Evolutionary conservation across 2,888 invertebrate species (phyloP), one percentile per base, ranked within the genome.

Genomic region (Apamea sordens): DNA sequence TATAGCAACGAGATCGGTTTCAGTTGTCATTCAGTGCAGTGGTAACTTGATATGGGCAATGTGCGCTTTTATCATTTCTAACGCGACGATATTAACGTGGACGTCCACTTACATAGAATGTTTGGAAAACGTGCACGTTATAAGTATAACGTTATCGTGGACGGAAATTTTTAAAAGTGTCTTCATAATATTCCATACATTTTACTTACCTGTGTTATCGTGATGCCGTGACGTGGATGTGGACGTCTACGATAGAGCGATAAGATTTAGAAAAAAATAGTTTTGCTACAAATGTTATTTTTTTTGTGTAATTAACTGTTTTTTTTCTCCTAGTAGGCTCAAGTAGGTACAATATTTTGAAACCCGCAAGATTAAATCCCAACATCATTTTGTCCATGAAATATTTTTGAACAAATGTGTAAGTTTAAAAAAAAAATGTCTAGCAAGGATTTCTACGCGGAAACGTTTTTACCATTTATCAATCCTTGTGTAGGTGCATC

Each of bases 401-500:
- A 11, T 32, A 53, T 11, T 77, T 59, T 21, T 36, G 3, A 32
- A 36, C 2, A 63, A 32, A 11, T 44, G 80, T 75, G 73, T 81
- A 59, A 77, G 84, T 47, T 68, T 70, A 0, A 71, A 59, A 76
- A 59, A 76, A 65, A 70, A 44, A 63, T 53, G 10, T 44, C n/a
- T 56, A 64, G 59, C 41, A 36, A 56, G 2, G 36, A 18, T 53
- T 24, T 74, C 56, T 53, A 86, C 6, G 67, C 86, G 85, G 85
- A 85, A 86, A 71, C 47, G 44, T 73, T 8, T 65, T 56, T 64
- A 61, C 24, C 63, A 85, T 85, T 73, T 67, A 71, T 76, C 13
- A 74, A 53, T 41, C 1, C 6, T 24, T 13, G 77, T 76, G 88
- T 87, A 88, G 88, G 88, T 88, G 87, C 63, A 74, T 71, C 53